These are phyloP conservation scores for Lithobates sylvaticus DNA, from an alignment of 2,797 vertebrate genomes.

Conservation along the genomic window DNA sequence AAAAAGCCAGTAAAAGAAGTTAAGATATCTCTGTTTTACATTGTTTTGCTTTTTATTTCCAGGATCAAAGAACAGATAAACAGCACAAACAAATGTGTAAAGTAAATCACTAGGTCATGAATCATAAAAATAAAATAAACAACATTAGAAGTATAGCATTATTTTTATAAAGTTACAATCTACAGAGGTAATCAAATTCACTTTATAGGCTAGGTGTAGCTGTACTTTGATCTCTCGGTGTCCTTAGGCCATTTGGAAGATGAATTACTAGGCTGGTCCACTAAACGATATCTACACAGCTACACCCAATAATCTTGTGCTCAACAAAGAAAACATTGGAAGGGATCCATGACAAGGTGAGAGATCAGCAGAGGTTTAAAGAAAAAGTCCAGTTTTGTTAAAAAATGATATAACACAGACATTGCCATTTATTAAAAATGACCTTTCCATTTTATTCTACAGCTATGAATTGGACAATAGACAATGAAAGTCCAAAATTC, in stretches of 20 bases:
- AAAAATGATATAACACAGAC: no score
- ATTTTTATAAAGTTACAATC: neutral
- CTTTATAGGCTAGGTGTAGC: constrained; percentile 7
- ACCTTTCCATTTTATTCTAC: neutral
- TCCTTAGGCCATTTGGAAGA: constrained; percentile 41
- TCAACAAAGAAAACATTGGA: constrained; percentile 28
- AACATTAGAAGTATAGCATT: no score
- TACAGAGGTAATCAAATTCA: neutral
- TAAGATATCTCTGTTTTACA: neutral
- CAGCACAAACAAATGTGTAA: neutral
- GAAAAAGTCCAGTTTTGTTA: no score
- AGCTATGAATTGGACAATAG: neutral
- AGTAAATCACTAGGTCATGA: neutral
- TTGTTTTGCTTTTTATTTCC: neutral
- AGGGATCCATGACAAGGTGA: neutral
- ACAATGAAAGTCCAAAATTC: neutral
- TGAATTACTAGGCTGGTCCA: constrained; percentile 21
- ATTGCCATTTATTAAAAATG: neutral
- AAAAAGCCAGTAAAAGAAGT: no score
- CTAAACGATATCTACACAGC: constrained; percentile 5
- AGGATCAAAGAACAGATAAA: neutral
- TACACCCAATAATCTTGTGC: constrained; percentile 35
- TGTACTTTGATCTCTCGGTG: constrained; percentile 12
- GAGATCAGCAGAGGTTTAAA: neutral
- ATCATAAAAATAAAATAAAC: neutral